Evolutionary conservation across 1,140 invertebrate species (phyloP).

Genomic region (Drosophila virilis): DNA sequence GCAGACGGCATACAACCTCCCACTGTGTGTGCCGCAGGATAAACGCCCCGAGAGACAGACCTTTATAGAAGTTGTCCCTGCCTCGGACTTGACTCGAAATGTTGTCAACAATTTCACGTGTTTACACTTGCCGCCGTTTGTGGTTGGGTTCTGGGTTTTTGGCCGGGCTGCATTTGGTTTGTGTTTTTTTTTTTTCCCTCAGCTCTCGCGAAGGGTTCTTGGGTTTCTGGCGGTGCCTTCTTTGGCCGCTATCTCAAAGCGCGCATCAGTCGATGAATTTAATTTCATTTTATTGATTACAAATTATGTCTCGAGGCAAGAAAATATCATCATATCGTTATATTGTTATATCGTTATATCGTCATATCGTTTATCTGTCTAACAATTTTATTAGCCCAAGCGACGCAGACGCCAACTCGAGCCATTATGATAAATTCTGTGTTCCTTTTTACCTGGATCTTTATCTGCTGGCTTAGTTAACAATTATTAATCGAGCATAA

Average conservation of each 20-base stretch:
- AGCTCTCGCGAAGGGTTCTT: background rate
- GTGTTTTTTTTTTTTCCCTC: slow-evolving; percentile 1
- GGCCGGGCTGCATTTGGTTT: slow-evolving; percentile 16
- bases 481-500: slow-evolving; percentile 83
- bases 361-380: slow-evolving; percentile 62
- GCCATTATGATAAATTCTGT: slow-evolving; percentile 40
- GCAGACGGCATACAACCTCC: slow-evolving; percentile 48
- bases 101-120: slow-evolving; percentile 61
- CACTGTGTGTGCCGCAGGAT: slow-evolving; percentile 72
- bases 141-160: slow-evolving; percentile 44
- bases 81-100: slow-evolving; percentile 1
- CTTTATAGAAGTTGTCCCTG: background rate
- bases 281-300: slow-evolving; percentile 77
- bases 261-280: slow-evolving; percentile 59
- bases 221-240: slow-evolving; percentile 18
- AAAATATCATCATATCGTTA: slow-evolving; percentile 25
- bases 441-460: slow-evolving; percentile 48
- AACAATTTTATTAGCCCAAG: slow-evolving; percentile 75
- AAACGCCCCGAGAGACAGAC: slow-evolving; percentile 57
- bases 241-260: slow-evolving; percentile 70
- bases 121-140: slow-evolving; percentile 78
- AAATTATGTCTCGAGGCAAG: slow-evolving; percentile 68
- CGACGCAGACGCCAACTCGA: slow-evolving; percentile 25
- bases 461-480: slow-evolving; percentile 73
- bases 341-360: slow-evolving; percentile 18